Conservation (phyloP, 2,888 invertebrate genomes). For the Ptychoptera contaminata region DNA sequence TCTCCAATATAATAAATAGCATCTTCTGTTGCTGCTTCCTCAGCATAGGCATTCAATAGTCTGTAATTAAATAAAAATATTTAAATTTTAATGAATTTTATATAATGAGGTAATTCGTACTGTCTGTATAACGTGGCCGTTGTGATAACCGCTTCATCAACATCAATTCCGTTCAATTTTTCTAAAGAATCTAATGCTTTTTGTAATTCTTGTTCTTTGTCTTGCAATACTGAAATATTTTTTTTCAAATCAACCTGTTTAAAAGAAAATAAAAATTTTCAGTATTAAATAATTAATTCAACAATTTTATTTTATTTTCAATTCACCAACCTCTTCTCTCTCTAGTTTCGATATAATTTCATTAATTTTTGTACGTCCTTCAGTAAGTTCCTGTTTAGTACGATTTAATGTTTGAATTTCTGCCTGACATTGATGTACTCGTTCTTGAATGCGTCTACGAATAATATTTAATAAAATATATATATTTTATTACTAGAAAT, state of each 20-base stretch:
- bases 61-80: slow-evolving; percentile 29
- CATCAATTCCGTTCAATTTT: slow-evolving; percentile 68
- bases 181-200: slow-evolving; percentile 60
- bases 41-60: slow-evolving; percentile 84
- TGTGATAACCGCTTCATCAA: slow-evolving; percentile 93
- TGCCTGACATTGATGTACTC: slow-evolving; percentile 79
- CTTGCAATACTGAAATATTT: slow-evolving; percentile 66
- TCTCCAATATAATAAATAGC: slow-evolving; percentile 97
- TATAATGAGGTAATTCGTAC: slow-evolving; percentile 32
- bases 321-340: slow-evolving; percentile 58
- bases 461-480: not conserved
- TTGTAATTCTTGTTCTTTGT: slow-evolving; percentile 75
- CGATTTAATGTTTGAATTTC: slow-evolving; percentile 78
- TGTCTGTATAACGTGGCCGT: slow-evolving; percentile 93
- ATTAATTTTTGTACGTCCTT: slow-evolving; percentile 70
- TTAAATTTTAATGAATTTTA: slow-evolving; percentile 6
- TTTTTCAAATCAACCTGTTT: slow-evolving; percentile 71
- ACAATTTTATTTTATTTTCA: slow-evolving; percentile 15
- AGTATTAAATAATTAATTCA: not conserved
- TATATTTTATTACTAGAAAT: not conserved
- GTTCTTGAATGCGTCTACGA: slow-evolving; percentile 69
- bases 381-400: slow-evolving; percentile 72
- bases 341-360: slow-evolving; percentile 60
- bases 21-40: slow-evolving; percentile 96
- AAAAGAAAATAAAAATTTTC: no score